Evolutionary conservation across 2,888 invertebrate genomes (phyloP), one percentile per base, ranked within the genome.

Genomic region (Heliconius sara): DNA sequence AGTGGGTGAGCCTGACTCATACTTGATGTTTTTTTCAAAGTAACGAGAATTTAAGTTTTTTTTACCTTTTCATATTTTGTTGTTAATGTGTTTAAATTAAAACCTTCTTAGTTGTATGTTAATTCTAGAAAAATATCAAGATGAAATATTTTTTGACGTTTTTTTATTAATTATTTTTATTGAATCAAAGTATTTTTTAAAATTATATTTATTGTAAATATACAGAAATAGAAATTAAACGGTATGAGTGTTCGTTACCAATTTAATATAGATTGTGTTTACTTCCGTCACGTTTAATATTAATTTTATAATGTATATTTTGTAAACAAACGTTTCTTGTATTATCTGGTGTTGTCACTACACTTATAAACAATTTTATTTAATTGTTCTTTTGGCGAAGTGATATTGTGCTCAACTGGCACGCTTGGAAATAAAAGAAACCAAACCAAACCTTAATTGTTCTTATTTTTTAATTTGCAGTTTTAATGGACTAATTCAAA

Each of bases 91-190:
- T 65, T 65, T 2, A 9, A 39, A 68, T 6, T 43, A 19, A 43
- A 70, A 70, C 39, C 47, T 68, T 43, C 16, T 70, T 65, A 65
- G 27, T 16, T 16, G 30, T 25, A 25, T 70, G 9, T 47, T 70
- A 25, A 25, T 70, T 70, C 47, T 47, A 70, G 25, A 70, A 68
- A 13, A 16, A 47, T 25, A 16, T 70, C 47, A 70, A 70, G 27
- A 25, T 9, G 43, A 43, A 25, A n/a, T 25, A n/a, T 25, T n/a
- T n/a, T n/a, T 70, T 70, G 70, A 70, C 70, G 70, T 70, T 70
- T 70, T 47, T 3, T 9, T 25, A 9, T 47, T 47, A 25, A 43
- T 25, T 25, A 19, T 70, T 47, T 25, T 47, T 25, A 9, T 3
- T 70, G 43, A 43, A 70, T 16, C 16, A 16, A 16, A 47, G 13